These are phyloP conservation scores for Drosophila bunnanda DNA, from an alignment of 2,888 invertebrate species.

Conservation along the genomic window DNA sequence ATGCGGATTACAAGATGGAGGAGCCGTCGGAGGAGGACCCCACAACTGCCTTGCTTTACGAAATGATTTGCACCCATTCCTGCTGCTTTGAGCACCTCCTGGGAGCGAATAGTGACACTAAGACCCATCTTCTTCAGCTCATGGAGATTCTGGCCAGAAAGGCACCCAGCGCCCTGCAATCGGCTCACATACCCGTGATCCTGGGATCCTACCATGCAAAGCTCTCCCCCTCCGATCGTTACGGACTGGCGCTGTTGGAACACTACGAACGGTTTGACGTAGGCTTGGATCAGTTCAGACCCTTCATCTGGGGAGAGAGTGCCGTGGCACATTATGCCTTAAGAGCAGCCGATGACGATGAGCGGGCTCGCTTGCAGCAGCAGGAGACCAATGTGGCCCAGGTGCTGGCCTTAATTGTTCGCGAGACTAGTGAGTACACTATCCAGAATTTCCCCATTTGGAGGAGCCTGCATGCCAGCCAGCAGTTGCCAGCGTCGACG, in stretches of 20 bases:
- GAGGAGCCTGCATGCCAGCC: slow-evolving; percentile 85
- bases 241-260: slow-evolving; percentile 88
- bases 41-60: slow-evolving; percentile 86
- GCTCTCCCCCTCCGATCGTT: slow-evolving; percentile 88
- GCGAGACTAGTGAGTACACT: slow-evolving; percentile 88
- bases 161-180: slow-evolving; percentile 87
- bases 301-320: slow-evolving; percentile 93
- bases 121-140: slow-evolving; percentile 88
- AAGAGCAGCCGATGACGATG: slow-evolving; percentile 84
- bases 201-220: slow-evolving; percentile 92
- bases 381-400: slow-evolving; percentile 90
- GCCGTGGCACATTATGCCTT: slow-evolving; percentile 92
- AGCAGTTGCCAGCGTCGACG: slow-evolving; percentile 76
- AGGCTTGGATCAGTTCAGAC: slow-evolving; percentile 89
- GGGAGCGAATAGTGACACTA: slow-evolving; percentile 85
- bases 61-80: slow-evolving; percentile 91
- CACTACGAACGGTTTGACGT: slow-evolving; percentile 89
- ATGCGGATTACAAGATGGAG: slow-evolving; percentile 83
- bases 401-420: slow-evolving; percentile 89
- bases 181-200: slow-evolving; percentile 90
- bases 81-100: slow-evolving; percentile 90
- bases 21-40: slow-evolving; percentile 30
- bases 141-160: slow-evolving; percentile 87
- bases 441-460: slow-evolving; percentile 89
- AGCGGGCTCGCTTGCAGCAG: slow-evolving; percentile 86